These are phyloP conservation scores for Drosophila cracens DNA, from an alignment of 2,888 invertebrate species.

Conservation along the genomic window DNA sequence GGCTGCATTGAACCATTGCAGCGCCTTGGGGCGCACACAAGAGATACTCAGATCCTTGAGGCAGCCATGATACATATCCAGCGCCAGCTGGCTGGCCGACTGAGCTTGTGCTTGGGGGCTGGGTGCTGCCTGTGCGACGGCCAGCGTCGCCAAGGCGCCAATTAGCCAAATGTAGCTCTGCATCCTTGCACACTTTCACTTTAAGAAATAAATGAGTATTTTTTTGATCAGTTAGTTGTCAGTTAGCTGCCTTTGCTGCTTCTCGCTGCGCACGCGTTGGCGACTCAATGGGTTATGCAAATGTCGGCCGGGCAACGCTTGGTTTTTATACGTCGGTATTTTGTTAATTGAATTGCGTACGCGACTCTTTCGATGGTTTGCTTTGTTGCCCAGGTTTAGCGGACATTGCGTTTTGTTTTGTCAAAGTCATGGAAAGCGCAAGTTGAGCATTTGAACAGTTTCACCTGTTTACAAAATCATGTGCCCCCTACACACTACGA, in stretches of 20 bases:
- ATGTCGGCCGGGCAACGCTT: slow-evolving; percentile 75
- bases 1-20: slow-evolving; percentile 90
- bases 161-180: slow-evolving; percentile 66
- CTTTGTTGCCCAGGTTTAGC: slow-evolving; percentile 61
- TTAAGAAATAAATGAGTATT: background rate
- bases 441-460: slow-evolving; percentile 61
- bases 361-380: slow-evolving; percentile 42
- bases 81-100: slow-evolving; percentile 88
- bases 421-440: slow-evolving; percentile 76
- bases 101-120: slow-evolving; percentile 85
- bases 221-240: background rate
- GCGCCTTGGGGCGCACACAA: slow-evolving; percentile 92
- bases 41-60: slow-evolving; percentile 89
- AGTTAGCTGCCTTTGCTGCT: slow-evolving; percentile 16
- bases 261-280: slow-evolving; percentile 73
- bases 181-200: slow-evolving; percentile 71
- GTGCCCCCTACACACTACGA: background rate
- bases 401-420: slow-evolving; percentile 52
- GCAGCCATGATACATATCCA: slow-evolving; percentile 89
- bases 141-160: slow-evolving; percentile 70
- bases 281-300: slow-evolving; percentile 84
- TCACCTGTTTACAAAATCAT: slow-evolving; percentile 52
- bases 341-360: slow-evolving; percentile 79
- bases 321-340: slow-evolving; percentile 85
- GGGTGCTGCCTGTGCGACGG: slow-evolving; percentile 50